Percentiles rank a stretch among this genome's conserved stretches.
These are phyloP conservation scores for Eriocheir sinensis DNA, from an alignment of 1,140 invertebrate species.

Conservation along the genomic window DNA sequence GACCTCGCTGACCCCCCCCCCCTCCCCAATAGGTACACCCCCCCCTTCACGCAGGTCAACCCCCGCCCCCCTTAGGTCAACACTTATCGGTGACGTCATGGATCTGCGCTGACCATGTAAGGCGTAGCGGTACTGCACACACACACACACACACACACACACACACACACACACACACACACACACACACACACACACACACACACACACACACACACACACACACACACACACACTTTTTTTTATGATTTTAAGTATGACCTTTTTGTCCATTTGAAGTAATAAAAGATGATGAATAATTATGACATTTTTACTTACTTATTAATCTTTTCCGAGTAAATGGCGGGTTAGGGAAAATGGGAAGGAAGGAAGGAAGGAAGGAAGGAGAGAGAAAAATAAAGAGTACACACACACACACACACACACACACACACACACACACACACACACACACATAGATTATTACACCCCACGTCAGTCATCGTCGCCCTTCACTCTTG, in stretches of 20 bases:
- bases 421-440: background rate
- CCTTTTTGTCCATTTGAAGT: no score
- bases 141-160: background rate
- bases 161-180: background rate
- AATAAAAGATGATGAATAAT: no score
- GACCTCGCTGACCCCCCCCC: background rate
- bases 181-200: background rate
- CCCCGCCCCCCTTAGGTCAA: no score
- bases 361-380: no score
- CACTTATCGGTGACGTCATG: background rate
- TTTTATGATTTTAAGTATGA: no score
- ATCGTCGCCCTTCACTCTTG: background rate
- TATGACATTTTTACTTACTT: no score
- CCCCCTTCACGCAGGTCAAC: background rate
- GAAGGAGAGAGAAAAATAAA: no score
- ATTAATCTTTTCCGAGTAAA: no score
- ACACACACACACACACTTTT: background rate
- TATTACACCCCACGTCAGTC: no score
- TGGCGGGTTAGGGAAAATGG: no score
- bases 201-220: background rate
- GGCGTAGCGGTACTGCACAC: constrained; percentile 11
- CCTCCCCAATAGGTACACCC: background rate
- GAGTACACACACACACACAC: background rate
- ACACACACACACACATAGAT: background rate
- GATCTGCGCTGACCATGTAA: background rate